phyloP scores from a whole-genome alignment of 2,888 invertebrate species.

The Dinocampus coccinellae region DNA sequence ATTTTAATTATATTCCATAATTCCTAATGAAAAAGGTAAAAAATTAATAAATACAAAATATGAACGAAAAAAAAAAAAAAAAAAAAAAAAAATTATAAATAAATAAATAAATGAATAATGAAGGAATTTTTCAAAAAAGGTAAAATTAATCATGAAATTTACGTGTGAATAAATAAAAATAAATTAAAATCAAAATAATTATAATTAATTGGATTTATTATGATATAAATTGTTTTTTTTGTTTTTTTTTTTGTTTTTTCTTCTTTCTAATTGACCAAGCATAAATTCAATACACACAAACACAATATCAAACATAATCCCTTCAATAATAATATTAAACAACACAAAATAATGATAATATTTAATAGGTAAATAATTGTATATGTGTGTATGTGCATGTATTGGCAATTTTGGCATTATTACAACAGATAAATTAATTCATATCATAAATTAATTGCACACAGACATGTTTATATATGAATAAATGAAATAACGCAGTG shows the following conservation, averaged over 20 bases:
- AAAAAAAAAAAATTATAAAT: too few species aligned
- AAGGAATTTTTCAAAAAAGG: too few species aligned
- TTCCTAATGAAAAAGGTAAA: background rate
- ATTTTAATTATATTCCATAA: background rate
- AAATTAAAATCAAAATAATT: too few species aligned
- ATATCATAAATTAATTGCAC: constrained; percentile 12
- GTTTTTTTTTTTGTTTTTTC: too few species aligned
- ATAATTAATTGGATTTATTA: too few species aligned
- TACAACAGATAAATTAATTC: constrained; percentile 20
- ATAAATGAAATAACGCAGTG: background rate
- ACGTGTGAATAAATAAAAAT: too few species aligned
- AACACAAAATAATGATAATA: background rate
- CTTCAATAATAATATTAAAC: background rate
- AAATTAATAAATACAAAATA: too few species aligned
- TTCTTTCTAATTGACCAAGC: background rate
- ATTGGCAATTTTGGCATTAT: background rate
- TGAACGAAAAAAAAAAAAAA: too few species aligned
- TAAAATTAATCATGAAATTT: too few species aligned
- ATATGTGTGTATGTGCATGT: background rate
- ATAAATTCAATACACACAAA: background rate
- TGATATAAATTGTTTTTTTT: too few species aligned
- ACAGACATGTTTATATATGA: too few species aligned
- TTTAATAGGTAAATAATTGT: constrained; percentile 6
- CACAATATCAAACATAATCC: background rate
- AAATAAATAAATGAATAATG: too few species aligned